Evolutionary conservation across 2,888 invertebrate genomes (phyloP), one percentile per base, ranked within the genome.

Genomic region (Lasiommata megera): DNA sequence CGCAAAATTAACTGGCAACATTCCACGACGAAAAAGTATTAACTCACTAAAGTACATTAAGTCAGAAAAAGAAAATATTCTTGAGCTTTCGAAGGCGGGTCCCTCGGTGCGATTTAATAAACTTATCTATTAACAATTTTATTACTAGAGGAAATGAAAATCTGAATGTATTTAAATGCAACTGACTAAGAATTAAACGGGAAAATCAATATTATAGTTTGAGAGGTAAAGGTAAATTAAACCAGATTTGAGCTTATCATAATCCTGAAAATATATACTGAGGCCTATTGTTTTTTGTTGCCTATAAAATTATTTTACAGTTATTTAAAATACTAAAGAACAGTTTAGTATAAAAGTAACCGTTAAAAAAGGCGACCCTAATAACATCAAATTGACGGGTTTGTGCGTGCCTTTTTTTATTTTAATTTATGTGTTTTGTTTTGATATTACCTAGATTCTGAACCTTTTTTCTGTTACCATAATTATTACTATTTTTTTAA

Each of bases 121-220:
- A 80, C 73, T 78, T 74, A 65, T 67, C 73, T 72, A 74, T 78
- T 80, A 80, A 81, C 80, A 84, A 81, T 68, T 68, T 68, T 67
- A 70, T 84, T 81, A 81, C 75, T 74, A 77, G 68, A 67, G 78
- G 79, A 85, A 84, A 86, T 84, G 70, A 76, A 79, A 83, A 76
- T 74, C 71, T 81, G 79, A 84, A 80, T 80, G 79, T 70, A 73
- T 75, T 71, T 82, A 80, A 84, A 80, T 78, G 79, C 70, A 72
- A 70, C 77, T 68, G 72, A 68, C 65, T 71, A 69, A 71, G 67
- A 74, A 77, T 77, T 72, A 78, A 80, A 77, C 71, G 73, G 71
- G 14, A 72, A 79, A 75, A 73, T 73, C 77, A 77, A 80, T 72
- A 69, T 66, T 59, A 62, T 53, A 61, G 56, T 66, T 61, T 60